Base-by-base conservation (phyloP, 2,888 invertebrate species). In the Melolontha melolontha region DNA sequence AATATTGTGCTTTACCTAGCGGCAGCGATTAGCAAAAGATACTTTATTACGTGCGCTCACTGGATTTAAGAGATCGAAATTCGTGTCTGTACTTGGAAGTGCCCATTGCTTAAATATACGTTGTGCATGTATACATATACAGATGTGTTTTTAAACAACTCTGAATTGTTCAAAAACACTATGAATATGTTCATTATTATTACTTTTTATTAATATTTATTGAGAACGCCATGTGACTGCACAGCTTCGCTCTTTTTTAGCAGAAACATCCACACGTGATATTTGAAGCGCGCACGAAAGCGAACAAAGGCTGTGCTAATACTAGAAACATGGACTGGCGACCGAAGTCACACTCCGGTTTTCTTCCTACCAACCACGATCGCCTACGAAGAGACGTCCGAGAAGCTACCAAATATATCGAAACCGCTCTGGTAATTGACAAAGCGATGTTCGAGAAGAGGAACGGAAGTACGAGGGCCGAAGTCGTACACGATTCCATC, bases 251-350 rank as follows among this genome's bases (percentile, higher is more conserved):
- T 88, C 89, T 88, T 89, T 88, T 91, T 87, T 91, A 94, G 93
- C 93, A 95, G 92, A 95, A 95, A 86, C 96, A 97, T 90, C 97
- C 97, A 80, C 97, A 97, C 89, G 93, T 97, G 84, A 95, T 97
- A 84, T 97, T 96, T 87, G 95, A 96, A 85, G 95, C 96, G 80
- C 91, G 94, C 76, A 93, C 94, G 69, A 95, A 95, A 83, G 91
- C 92, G 75, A 93, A 92, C 86, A 95, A 95, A 85, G 95, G 94
- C 64, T 97, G 97, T 84, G 97, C 95, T 79, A 95, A 93, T 86
- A 87, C 89, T 65, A 90, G 89, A 67, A 89, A 87, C 79, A 86
- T 92, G 81, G 93, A 94, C 81, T 91, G 92, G 89, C 86, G 91
- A 59, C 84, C 87, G 74, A 88, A 89, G 81, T 88, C 75, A 51